Evolutionary conservation across 2,113 vertebrate species (phyloP).

Genomic region (Parotia lawesii): DNA sequence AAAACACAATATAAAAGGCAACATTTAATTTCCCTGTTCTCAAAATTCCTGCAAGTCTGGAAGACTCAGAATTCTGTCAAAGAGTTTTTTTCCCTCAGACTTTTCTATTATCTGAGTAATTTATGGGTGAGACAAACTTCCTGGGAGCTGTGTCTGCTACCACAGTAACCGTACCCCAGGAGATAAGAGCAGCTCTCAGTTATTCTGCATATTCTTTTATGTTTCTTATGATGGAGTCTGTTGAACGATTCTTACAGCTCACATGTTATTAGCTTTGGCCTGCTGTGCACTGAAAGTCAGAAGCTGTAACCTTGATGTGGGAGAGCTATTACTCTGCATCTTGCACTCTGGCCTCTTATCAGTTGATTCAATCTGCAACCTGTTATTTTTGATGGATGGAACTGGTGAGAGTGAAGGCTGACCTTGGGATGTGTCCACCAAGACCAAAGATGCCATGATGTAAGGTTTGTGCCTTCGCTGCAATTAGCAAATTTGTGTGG

Average conservation of each 20-base stretch:
- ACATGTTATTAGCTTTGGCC: neutral
- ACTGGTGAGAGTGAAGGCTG: neutral
- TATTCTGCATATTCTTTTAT: neutral
- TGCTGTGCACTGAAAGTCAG: neutral
- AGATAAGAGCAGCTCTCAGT: neutral
- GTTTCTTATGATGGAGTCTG: neutral
- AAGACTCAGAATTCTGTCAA: neutral
- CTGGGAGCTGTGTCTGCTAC: neutral
- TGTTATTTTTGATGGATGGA: constrained; percentile 22
- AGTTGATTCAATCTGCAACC: neutral
- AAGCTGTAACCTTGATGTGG: neutral
- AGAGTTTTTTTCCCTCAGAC: neutral
- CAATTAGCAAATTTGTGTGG: neutral
- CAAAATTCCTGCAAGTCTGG: neutral
- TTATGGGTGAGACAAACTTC: neutral
- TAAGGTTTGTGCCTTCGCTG: neutral
- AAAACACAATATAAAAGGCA: neutral
- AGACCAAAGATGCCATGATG: neutral
- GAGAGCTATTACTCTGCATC: neutral
- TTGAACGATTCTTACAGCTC: neutral
- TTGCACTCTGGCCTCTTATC: neutral
- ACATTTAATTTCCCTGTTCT: neutral
- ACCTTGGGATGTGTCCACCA: neutral
- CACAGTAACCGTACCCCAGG: neutral
- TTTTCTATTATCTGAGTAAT: neutral